Conservation (phyloP, 53 echinoderm and acorn worm species). For the Patiria pectinifera region DNA sequence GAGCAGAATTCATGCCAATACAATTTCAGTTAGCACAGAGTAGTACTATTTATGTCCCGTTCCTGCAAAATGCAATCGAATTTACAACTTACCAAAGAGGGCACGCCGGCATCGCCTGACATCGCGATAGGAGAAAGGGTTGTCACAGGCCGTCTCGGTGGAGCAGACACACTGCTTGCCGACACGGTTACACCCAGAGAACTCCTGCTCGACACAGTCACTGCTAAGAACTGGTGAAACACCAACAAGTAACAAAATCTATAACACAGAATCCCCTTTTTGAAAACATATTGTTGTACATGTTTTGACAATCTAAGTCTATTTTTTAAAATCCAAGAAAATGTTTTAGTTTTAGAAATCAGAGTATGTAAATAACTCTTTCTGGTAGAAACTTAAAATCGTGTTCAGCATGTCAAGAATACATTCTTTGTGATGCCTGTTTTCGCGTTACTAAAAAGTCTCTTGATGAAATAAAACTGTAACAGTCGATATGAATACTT, state of each 20-base stretch:
- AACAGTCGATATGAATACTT: too few relatives aligned
- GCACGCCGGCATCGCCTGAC: constrained; percentile 41
- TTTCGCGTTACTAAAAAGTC: too few relatives aligned
- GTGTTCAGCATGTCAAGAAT: too few relatives aligned
- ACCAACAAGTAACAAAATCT: background rate
- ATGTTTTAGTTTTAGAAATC: background rate
- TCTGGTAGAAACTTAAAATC: too few relatives aligned
- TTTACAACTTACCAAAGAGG: constrained; percentile 30
- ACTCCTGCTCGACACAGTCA: constrained; percentile 42
- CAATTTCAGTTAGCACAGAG: too few relatives aligned
- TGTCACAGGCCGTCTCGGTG: constrained; percentile 70
- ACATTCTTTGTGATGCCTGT: too few relatives aligned
- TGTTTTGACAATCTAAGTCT: background rate
- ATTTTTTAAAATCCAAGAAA: background rate
- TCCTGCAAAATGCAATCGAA: background rate
- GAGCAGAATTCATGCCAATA: too few relatives aligned
- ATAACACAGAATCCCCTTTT: too few relatives aligned
- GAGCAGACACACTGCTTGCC: constrained; percentile 78
- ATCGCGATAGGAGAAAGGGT: constrained; percentile 61
- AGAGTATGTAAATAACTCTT: background rate
- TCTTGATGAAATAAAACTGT: too few relatives aligned
- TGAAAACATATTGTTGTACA: too few relatives aligned
- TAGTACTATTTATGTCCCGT: too few relatives aligned
- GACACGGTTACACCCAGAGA: constrained; percentile 73
- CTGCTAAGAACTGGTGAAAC: background rate